Conservation (phyloP, 2,797 vertebrate genomes). For the Epinephelus awoara region DNA sequence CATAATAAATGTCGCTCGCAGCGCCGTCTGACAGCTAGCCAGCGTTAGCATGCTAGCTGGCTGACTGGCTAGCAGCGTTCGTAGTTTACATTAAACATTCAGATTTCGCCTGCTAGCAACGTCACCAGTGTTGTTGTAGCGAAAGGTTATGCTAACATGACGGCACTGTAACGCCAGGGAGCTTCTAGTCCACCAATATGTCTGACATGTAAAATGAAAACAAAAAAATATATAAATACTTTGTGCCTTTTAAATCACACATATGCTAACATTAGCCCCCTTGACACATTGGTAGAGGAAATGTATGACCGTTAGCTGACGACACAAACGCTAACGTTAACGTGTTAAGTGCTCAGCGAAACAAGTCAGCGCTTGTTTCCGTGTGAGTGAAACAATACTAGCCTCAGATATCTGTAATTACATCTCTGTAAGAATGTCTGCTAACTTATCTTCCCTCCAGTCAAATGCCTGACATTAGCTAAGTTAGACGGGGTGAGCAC, state of each 20-base stretch:
- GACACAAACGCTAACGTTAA: slow-evolving; percentile 36
- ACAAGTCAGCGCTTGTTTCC: not conserved
- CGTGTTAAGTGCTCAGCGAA: not conserved
- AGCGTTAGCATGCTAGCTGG: slow-evolving; percentile 62
- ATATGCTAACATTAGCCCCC: slow-evolving; percentile 62
- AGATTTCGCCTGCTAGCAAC: not conserved
- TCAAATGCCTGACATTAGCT: not conserved
- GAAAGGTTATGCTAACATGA: not conserved
- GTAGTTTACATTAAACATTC: slow-evolving; percentile 33
- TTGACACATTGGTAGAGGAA: slow-evolving; percentile 25
- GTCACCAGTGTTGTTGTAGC: not conserved
- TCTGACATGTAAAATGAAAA: not conserved
- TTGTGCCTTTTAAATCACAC: slow-evolving; percentile 20
- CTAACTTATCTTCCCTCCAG: not conserved
- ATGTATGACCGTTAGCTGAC: slow-evolving; percentile 30
- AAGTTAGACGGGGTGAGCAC: not conserved
- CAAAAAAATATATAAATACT: not conserved
- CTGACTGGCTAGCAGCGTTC: not conserved
- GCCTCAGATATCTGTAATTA: not conserved
- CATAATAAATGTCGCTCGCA: slow-evolving; percentile 47
- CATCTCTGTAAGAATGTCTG: not conserved
- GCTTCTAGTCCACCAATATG: accelerated
- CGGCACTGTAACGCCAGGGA: accelerated
- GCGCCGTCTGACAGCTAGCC: slow-evolving; percentile 65
- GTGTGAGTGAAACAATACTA: not conserved